Percentiles rank a stretch among this genome's conserved stretches.
These are phyloP conservation scores for Chlorocebus sabaeus DNA, from an alignment of 2,113 vertebrate genomes.

Conservation along the genomic window DNA sequence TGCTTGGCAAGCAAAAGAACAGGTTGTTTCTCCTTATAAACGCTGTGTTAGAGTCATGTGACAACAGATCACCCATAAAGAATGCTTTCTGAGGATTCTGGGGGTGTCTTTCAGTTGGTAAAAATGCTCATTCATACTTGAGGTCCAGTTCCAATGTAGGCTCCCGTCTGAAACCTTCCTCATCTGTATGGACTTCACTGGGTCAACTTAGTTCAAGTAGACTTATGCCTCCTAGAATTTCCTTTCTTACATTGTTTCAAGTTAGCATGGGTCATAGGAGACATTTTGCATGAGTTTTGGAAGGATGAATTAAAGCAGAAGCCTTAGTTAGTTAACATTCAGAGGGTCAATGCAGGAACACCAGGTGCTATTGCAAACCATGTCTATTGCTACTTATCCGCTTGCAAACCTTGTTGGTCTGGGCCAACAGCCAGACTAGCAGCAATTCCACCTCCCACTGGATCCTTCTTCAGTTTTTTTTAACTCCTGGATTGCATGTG, in stretches of 20 bases:
- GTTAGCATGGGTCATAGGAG: not conserved
- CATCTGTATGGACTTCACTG: not conserved
- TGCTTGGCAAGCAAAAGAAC: not conserved
- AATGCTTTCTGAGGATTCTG: not conserved
- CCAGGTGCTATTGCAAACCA: not conserved
- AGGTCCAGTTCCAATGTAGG: not conserved
- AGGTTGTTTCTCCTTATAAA: not conserved
- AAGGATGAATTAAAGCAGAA: not conserved
- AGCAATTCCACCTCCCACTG: not conserved
- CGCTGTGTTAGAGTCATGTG: not conserved
- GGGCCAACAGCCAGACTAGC: not conserved
- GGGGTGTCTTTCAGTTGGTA: not conserved
- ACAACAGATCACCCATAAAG: not conserved
- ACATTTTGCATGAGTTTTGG: not conserved
- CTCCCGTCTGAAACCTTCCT: not conserved
- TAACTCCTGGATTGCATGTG: too few species aligned
- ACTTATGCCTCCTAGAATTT: not conserved
- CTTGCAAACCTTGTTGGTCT: not conserved
- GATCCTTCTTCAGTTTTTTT: not conserved
- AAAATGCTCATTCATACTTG: not conserved
- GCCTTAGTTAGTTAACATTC: not conserved
- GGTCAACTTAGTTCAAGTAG: not conserved
- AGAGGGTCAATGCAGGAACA: not conserved
- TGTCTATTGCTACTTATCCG: not conserved
- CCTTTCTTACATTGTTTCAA: not conserved